Percentiles rank a stretch among this genome's conserved stretches.
These are phyloP conservation scores for Saturnia japonica DNA, from an alignment of 2,888 invertebrate genomes.

Conservation along the genomic window DNA sequence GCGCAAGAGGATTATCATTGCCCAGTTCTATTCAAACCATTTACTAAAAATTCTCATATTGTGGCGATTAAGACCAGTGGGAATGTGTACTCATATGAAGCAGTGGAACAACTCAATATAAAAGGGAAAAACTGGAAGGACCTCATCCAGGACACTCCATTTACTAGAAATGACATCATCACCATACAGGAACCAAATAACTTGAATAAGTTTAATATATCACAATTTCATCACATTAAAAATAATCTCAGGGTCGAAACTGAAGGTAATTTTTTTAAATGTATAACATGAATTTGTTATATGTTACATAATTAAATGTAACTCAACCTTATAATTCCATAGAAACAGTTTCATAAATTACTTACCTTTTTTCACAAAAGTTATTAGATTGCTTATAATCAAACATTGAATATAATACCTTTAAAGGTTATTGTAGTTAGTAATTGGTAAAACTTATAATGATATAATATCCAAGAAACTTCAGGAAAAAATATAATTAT, in stretches of 20 bases:
- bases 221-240: constrained; percentile 95
- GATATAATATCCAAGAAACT: too few relatives aligned
- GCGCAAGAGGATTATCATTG: constrained; percentile 92
- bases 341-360: background rate
- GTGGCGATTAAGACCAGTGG: constrained; percentile 95
- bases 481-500: too few relatives aligned
- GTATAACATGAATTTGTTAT: background rate
- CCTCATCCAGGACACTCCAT: constrained; percentile 93
- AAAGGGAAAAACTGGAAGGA: constrained; percentile 97
- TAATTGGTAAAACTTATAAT: too few relatives aligned
- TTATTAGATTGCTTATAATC: background rate
- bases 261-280: constrained; percentile 82
- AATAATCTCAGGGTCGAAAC: constrained; percentile 94
- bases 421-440: too few relatives aligned
- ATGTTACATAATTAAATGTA: background rate
- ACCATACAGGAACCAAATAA: constrained; percentile 95
- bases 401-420: background rate
- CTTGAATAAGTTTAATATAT: constrained; percentile 96
- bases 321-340: background rate
- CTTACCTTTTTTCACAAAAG: background rate
- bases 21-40: constrained; percentile 95
- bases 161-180: constrained; percentile 94
- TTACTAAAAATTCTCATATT: constrained; percentile 96
- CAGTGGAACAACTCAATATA: constrained; percentile 96
- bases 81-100: constrained; percentile 97